Evolutionary conservation across 2,888 invertebrate genomes (phyloP), one percentile per base, ranked within the genome.

Genomic region (Plutella xylostella): DNA sequence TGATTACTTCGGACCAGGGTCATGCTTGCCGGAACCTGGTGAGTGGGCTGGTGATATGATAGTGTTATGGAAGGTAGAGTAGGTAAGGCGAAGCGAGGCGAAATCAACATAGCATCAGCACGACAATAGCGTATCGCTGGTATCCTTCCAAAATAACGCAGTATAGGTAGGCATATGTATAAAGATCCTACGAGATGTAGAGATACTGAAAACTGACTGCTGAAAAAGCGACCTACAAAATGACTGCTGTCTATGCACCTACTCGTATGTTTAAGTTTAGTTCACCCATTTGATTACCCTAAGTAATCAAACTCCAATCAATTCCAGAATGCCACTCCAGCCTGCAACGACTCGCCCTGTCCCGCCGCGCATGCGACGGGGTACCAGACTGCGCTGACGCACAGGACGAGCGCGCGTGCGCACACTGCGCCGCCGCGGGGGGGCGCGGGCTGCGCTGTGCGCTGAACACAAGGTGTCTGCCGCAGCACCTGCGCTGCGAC

Each of bases 341-440:
- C 43, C 83, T 96, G 45, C 91, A 92, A 56, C 86, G 87, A 21
- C 87, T 89, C 54, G 93, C 93, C 0, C 74, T 92, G 49, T 91
- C 92, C 0, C 88, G 91, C 1, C 86, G 94, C 40, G 85, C 94
- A 28, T 96, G 96, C 63, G 96, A 96, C 68, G 95, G 95, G 14
- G 86, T 92, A 25, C 89, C 93, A 12, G 96, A 96, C 71, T 96
- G 96, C 68, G 88, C 91, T 12, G 93, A 93, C 73, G 85, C 93
- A 21, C 88, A 89, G 1, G 95, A 95, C 70, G 95, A 95, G 72
- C 88, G 88, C 47, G 84, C 86, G 41, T 96, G 95, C 65, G 85
- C 91, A 28, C 93, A 94, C 63, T 96, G 95, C 65, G 86, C 88
- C 1, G 83, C 87, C 30, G 86, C 87, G n/a, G 89, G 89, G 34